Evolutionary conservation across 2,113 vertebrate genomes (phyloP).

Genomic region (Probosciger aterrimus): DNA sequence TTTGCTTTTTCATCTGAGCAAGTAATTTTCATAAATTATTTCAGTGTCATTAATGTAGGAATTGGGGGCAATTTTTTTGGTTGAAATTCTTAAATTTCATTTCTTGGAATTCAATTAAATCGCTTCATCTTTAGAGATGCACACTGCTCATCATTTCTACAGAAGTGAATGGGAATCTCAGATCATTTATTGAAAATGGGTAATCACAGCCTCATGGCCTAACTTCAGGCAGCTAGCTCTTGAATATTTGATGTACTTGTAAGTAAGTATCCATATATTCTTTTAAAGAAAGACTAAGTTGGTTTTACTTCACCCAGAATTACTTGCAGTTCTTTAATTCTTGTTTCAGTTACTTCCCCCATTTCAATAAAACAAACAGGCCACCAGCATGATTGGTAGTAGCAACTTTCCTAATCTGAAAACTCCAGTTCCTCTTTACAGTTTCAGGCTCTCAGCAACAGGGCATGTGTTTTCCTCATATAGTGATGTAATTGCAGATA

Average conservation of each 20-base stretch:
- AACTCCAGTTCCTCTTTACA: slow-evolving; percentile 41
- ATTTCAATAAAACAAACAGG: background rate
- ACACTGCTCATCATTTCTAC: background rate
- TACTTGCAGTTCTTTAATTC: slow-evolving; percentile 1
- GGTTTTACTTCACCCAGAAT: background rate
- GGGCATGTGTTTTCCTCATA: slow-evolving; percentile 36
- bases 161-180: background rate
- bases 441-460: slow-evolving; percentile 44
- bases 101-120: background rate
- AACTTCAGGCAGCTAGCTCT: background rate
- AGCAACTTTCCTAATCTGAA: slow-evolving; percentile 27
- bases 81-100: background rate
- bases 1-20: background rate
- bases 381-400: background rate
- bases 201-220: background rate
- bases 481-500: slow-evolving; percentile 14
- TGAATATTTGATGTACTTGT: background rate
- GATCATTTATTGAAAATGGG: background rate
- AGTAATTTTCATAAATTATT: background rate
- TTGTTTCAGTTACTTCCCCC: slow-evolving; percentile 29
- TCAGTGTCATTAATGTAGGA: background rate
- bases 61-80: background rate
- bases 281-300: background rate
- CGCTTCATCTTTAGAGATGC: background rate
- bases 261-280: background rate